Percentiles rank a stretch among this genome's conserved stretches.
phyloP scores from a whole-genome alignment of 2,888 invertebrate genomes.

The Catocala nupta region DNA sequence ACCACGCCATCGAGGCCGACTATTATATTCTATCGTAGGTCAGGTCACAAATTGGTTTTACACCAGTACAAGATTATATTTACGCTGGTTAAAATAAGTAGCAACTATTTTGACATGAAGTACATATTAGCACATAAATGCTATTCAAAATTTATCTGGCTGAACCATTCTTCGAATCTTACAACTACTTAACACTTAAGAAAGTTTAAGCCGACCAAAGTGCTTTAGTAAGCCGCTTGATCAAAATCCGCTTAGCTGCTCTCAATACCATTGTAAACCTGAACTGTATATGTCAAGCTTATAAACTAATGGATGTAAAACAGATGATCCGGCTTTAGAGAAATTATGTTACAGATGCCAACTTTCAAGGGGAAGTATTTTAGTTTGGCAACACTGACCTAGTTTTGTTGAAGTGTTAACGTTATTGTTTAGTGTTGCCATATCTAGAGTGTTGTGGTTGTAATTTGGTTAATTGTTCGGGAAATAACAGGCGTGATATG shows the following conservation, averaged over 20 bases:
- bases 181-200: neutral
- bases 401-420: slow-evolving; percentile 6
- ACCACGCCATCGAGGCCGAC: no score
- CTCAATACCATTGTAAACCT: slow-evolving; percentile 10
- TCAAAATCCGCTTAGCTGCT: slow-evolving; percentile 16
- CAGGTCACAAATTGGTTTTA: no score
- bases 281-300: slow-evolving; percentile 8
- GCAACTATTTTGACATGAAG: no score
- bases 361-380: slow-evolving; percentile 21
- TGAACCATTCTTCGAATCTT: no score
- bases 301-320: slow-evolving; percentile 9
- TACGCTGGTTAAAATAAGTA: no score
- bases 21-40: no score
- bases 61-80: no score
- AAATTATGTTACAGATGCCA: slow-evolving; percentile 5
- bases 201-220: neutral
- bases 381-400: slow-evolving; percentile 14
- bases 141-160: no score
- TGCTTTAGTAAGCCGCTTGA: neutral
- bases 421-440: neutral
- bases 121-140: no score
- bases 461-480: no score
- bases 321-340: slow-evolving; percentile 27
- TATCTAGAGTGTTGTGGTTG: no score
- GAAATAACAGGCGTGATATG: no score